These are phyloP conservation scores for Dorcus parallelipipedus DNA, from an alignment of 2,888 invertebrate species.

Conservation along the genomic window DNA sequence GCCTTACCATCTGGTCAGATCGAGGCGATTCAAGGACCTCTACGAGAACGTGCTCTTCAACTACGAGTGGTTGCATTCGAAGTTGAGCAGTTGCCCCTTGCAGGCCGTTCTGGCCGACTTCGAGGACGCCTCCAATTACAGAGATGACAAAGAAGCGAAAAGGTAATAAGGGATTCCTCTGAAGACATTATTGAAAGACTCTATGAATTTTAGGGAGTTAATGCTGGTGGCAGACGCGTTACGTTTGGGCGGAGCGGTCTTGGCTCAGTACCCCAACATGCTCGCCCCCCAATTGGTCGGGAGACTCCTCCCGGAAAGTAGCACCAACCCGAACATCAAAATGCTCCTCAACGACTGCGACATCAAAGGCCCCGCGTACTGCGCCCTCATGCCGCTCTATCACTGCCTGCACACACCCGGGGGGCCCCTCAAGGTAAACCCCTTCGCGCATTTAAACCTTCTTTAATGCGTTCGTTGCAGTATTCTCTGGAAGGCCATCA, in stretches of 20 bases:
- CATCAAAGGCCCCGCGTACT: constrained; percentile 80
- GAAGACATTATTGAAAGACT: not conserved
- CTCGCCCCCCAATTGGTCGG: constrained; percentile 92
- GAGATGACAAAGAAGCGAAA: constrained; percentile 77
- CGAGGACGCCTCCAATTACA: constrained; percentile 84
- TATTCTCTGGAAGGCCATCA: constrained; percentile 97
- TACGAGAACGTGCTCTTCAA: constrained; percentile 93
- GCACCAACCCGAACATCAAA: constrained; percentile 75
- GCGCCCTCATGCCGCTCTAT: constrained; percentile 87
- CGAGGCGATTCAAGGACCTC: constrained; percentile 85
- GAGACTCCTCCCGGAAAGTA: constrained; percentile 87
- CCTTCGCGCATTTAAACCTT: not conserved
- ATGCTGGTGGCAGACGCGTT: constrained; percentile 92
- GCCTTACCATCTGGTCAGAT: constrained; percentile 90
- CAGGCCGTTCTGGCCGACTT: constrained; percentile 94
- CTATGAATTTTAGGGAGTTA: constrained; percentile 63
- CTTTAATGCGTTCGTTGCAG: constrained; percentile 45
- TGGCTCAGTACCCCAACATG: constrained; percentile 92
- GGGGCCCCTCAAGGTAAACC: constrained; percentile 83
- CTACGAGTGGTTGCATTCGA: constrained; percentile 96
- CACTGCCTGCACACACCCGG: constrained; percentile 99
- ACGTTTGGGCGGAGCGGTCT: constrained; percentile 89
- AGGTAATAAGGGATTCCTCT: constrained; percentile 53
- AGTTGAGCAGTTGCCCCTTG: constrained; percentile 90
- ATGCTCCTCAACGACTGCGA: constrained; percentile 90